phyloP scores from a whole-genome alignment of 2,797 vertebrate species.

The Carapus acus region DNA sequence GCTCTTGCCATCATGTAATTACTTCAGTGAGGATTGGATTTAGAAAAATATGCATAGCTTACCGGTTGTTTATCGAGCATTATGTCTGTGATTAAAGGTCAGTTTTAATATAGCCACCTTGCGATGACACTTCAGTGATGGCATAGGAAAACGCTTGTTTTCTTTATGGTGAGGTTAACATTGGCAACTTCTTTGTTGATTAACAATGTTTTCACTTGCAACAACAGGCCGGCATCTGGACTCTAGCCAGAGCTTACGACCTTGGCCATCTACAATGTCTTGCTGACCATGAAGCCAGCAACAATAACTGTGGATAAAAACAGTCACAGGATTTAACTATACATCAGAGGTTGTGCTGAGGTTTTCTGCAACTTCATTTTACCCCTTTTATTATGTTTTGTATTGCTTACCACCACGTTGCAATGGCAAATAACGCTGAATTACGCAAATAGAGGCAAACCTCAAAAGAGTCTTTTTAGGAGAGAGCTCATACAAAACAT shows the following conservation, averaged over 20 bases:
- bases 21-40: conserved; percentile 51
- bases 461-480: conserved; percentile 56
- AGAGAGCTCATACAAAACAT: conserved; percentile 49
- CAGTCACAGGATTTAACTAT: conserved; percentile 65
- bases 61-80: conserved; percentile 60
- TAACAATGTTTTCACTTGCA: conserved; percentile 63
- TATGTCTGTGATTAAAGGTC: conserved; percentile 58
- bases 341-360: conserved; percentile 74
- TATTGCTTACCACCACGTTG: conserved; percentile 68
- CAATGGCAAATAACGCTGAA: conserved; percentile 59
- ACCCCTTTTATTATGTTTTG: conserved; percentile 75
- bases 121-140: conserved; percentile 54
- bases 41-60: conserved; percentile 59
- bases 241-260: conserved; percentile 70
- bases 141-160: conserved; percentile 48
- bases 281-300: conserved; percentile 59
- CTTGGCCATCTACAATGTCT: conserved; percentile 67
- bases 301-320: conserved; percentile 78
- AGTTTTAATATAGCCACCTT: conserved; percentile 50
- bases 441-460: conserved; percentile 60
- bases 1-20: conserved; percentile 56
- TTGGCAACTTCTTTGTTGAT: conserved; percentile 64
- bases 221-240: conserved; percentile 63
- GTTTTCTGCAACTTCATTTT: conserved; percentile 64
- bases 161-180: conserved; percentile 44